phyloP scores from a whole-genome alignment of 2,888 invertebrate species.

The Lycaena phlaeas region DNA sequence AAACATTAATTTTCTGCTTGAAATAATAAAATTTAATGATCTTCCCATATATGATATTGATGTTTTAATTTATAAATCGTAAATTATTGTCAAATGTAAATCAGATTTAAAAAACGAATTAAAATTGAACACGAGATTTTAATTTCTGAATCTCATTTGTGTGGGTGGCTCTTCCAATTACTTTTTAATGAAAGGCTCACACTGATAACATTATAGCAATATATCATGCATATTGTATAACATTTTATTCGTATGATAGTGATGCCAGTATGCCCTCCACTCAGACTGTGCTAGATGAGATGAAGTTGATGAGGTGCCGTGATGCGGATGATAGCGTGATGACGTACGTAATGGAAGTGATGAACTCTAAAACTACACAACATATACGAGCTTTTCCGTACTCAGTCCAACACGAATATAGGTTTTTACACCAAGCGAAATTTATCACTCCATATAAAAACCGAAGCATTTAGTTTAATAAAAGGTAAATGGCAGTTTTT shows the following conservation, averaged over 20 bases:
- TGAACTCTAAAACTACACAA: constrained; percentile 39
- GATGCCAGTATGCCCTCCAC: constrained; percentile 51
- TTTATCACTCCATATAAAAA: constrained; percentile 20
- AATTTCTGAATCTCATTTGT: too few relatives aligned
- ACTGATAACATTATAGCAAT: too few relatives aligned
- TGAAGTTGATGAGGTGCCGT: constrained; percentile 51
- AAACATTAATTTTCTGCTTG: too few relatives aligned
- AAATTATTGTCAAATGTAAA: too few relatives aligned
- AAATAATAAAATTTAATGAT: too few relatives aligned
- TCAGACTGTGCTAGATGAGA: constrained; percentile 63
- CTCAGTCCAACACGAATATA: constrained; percentile 34
- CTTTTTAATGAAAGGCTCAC: too few relatives aligned
- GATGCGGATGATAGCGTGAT: constrained; percentile 64
- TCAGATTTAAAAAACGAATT: too few relatives aligned
- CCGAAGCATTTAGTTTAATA: constrained; percentile 32
- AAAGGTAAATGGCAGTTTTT: constrained; percentile 62
- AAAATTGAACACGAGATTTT: too few relatives aligned
- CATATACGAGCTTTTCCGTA: constrained; percentile 38
- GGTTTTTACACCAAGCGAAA: constrained; percentile 18
- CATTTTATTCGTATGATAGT: constrained; percentile 26
- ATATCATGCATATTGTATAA: too few relatives aligned
- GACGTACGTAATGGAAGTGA: constrained; percentile 24
- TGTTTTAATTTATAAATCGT: too few relatives aligned
- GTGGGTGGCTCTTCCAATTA: too few relatives aligned
- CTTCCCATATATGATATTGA: too few relatives aligned